Evolutionary conservation across 2,113 vertebrate species (phyloP).

Genomic region (Ceratotherium simum): DNA sequence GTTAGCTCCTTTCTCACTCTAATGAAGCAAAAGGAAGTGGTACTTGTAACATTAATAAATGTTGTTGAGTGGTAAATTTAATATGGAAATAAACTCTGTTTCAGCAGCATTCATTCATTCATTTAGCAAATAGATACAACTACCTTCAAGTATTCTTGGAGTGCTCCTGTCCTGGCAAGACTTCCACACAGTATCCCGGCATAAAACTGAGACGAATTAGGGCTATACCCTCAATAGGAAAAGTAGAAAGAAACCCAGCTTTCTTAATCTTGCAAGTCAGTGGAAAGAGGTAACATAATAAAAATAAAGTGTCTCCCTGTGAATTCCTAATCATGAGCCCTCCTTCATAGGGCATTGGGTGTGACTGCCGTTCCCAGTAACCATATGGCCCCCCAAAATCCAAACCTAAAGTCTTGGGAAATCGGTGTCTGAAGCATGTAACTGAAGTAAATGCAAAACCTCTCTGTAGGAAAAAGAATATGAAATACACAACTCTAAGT

Average conservation of each 20-base stretch:
- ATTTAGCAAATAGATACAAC: background rate
- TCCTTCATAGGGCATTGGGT: accelerated
- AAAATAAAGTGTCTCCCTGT: background rate
- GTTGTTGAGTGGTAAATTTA: background rate
- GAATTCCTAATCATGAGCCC: background rate
- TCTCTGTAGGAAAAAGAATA: background rate
- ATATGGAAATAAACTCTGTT: background rate
- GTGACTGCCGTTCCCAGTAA: background rate
- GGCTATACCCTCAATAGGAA: accelerated
- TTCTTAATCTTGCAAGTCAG: background rate
- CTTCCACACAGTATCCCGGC: accelerated
- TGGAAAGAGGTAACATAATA: background rate
- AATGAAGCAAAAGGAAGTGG: constrained; percentile 1
- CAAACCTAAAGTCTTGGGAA: background rate
- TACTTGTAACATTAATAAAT: background rate
- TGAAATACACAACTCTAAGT: background rate
- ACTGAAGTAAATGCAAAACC: background rate
- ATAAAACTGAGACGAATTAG: background rate
- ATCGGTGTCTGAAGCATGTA: background rate
- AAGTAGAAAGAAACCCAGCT: background rate
- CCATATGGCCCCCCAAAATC: background rate
- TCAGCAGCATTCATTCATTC: background rate
- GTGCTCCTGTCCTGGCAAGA: background rate
- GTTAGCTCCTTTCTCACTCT: background rate
- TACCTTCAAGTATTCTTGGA: background rate